Base-by-base conservation (phyloP, 1,140 invertebrate species). In the Penaeus indicus region DNA sequence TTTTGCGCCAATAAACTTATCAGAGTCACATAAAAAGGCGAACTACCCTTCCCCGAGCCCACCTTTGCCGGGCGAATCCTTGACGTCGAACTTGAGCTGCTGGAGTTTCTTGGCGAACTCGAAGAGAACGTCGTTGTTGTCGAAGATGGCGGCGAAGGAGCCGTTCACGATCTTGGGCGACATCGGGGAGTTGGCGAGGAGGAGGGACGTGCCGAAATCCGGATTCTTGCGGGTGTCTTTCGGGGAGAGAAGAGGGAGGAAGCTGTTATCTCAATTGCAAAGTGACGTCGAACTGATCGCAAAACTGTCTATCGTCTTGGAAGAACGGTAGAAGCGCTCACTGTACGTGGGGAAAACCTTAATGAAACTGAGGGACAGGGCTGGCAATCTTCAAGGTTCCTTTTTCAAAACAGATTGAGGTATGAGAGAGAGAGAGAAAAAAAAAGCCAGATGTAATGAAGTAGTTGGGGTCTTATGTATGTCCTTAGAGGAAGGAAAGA, bases 91-190 rank as follows among this genome's bases (percentile, higher is more conserved):
- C 22, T 87, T 85, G 67, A 91, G 92, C 90, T 95, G 94, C 32
- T 94, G 94, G 91, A 96, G 95, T n/a, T 95, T 95, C 81, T 93
- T 92, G 63, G 95, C 95, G 92, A 96, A 97, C 89, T 96, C 96
- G 32, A 95, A 95, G 79, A 98, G 94, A 22, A 97, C 94, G 91
- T 97, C 96, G 83, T 95, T 96, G 61, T 96, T 96, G 92, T 99
- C 98, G 92, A 98, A 98, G 88, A 99, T 96, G 13, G 98, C 98
- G 0, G 97, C 98, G 93, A 98, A 99, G 90, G 97, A 98, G 0
- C 97, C 98, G 92, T 99, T 99, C 13, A 99, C 97, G 27, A 99
- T 97, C 94, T 99, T 99, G 0, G 98, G 98, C 42, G 97, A 98
- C 95, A 98, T 97, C 1, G 98, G 98, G 38, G 97, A 97, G 90